Evolutionary conservation across 2,113 vertebrate species (phyloP), one percentile per base, ranked within the genome.

Genomic region (Acinonyx jubatus): DNA sequence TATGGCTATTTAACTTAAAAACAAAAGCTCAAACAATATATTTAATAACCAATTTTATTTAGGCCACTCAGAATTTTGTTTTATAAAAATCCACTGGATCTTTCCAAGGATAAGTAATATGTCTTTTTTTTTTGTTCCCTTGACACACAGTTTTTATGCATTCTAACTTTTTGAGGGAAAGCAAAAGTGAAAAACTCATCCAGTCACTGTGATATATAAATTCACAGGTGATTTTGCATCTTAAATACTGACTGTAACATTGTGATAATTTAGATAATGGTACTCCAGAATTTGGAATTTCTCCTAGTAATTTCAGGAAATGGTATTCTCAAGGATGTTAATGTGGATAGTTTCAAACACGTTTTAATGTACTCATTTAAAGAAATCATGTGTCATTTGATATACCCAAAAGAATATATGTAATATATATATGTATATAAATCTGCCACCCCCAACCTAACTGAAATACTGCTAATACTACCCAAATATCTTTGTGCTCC

Each of bases 1-100:
- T 63, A 38, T 86, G 57, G 61, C 63, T 89, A 89, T 92, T 80
- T 74, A 95, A 76, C 25, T 80, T 89, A 45, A 91, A 82, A 87
- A 81, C 31, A 89, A 38, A 94, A 80, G 11, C 78, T 87, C n/a
- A 84, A 52, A 31, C 14, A 48, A 29, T 71, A 41, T 87, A 94
- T 80, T 96, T 89, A 89, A 79, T 94, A 71, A 55, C 73, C 68
- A 45, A 65, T 79, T 89, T 71, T 76, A 71, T 80, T 63, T 89
- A 73, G 4, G 3, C 27, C 4, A 45, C 23, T 84, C 36, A 88
- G 3, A 36, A 18, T 89, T 92, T 88, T 79, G 9, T 78, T 91
- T 84, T 69, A 0, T 41, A 89, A 73, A 89, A 31, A n/a, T 83
- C 48, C 29, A 69, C n/a, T 71, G n/a, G 13, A 84, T 66, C 50